Evolutionary conservation across 2,888 invertebrate species (phyloP).

Genomic region (Brenthis daphne): DNA sequence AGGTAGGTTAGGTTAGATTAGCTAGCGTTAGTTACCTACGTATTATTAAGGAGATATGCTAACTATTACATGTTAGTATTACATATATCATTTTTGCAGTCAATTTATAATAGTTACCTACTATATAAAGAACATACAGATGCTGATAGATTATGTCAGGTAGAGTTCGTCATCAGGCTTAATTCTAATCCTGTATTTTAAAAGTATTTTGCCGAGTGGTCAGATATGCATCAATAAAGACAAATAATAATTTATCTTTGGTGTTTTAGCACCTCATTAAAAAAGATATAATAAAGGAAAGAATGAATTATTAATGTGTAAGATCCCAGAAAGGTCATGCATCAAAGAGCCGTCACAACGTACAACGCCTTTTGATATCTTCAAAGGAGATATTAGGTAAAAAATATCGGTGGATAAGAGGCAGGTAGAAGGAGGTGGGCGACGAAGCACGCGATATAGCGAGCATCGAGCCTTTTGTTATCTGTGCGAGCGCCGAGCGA

Average conservation of each 20-base stretch:
- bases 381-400: slow-evolving; percentile 38
- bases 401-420: slow-evolving; percentile 40
- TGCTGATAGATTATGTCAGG: too few species aligned
- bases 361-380: slow-evolving; percentile 40
- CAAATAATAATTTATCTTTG: slow-evolving; percentile 33
- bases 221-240: slow-evolving; percentile 28
- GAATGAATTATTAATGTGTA: slow-evolving; percentile 43
- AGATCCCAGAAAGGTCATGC: slow-evolving; percentile 40
- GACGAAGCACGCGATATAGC: slow-evolving; percentile 31
- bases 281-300: slow-evolving; percentile 39
- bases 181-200: background rate
- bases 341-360: slow-evolving; percentile 41
- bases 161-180: background rate
- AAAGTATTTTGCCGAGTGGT: background rate
- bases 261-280: slow-evolving; percentile 43
- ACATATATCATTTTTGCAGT: too few species aligned
- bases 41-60: too few species aligned
- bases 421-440: slow-evolving; percentile 43
- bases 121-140: too few species aligned
- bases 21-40: too few species aligned
- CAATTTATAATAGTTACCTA: too few species aligned
- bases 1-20: too few species aligned
- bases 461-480: slow-evolving; percentile 63
- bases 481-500: slow-evolving; percentile 54
- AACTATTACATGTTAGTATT: too few species aligned